These are phyloP conservation scores for Eulithis testata DNA, from an alignment of 2,888 invertebrate species.

Conservation along the genomic window DNA sequence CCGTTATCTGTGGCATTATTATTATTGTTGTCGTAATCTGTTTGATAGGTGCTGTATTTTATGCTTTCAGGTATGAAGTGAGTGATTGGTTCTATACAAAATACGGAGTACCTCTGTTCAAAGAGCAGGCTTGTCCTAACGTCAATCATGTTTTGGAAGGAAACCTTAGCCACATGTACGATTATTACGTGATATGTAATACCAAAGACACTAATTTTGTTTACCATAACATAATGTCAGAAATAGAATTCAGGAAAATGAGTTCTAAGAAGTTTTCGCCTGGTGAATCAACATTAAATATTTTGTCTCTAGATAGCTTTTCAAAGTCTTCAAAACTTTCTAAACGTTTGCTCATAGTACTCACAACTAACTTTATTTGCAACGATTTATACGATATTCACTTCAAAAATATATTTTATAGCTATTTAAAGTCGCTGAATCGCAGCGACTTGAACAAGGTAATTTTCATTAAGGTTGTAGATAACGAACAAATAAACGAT, in stretches of 20 bases:
- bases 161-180: slow-evolving; percentile 90
- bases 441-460: slow-evolving; percentile 78
- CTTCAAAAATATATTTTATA: slow-evolving; percentile 80
- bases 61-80: slow-evolving; percentile 91
- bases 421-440: slow-evolving; percentile 77
- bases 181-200: slow-evolving; percentile 95
- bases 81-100: slow-evolving; percentile 91
- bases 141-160: slow-evolving; percentile 87
- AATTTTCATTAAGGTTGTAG: slow-evolving; percentile 76
- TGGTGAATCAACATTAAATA: slow-evolving; percentile 87
- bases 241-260: slow-evolving; percentile 89
- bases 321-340: slow-evolving; percentile 78
- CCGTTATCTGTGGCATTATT: slow-evolving; percentile 89
- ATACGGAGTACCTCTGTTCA: slow-evolving; percentile 91
- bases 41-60: slow-evolving; percentile 88
- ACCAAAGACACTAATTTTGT: slow-evolving; percentile 90
- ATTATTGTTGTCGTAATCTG: slow-evolving; percentile 88
- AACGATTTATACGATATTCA: slow-evolving; percentile 78
- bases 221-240: slow-evolving; percentile 87
- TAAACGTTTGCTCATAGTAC: slow-evolving; percentile 84
- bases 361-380: slow-evolving; percentile 83
- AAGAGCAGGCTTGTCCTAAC: slow-evolving; percentile 87
- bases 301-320: slow-evolving; percentile 80
- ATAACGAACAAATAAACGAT: slow-evolving; percentile 78
- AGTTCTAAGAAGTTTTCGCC: slow-evolving; percentile 89